A percentile compares a stretch with the other conserved stretches of the same genome.
Evolutionary conservation across 2,797 vertebrate species (phyloP).

Genomic region (Acanthis flammea): DNA sequence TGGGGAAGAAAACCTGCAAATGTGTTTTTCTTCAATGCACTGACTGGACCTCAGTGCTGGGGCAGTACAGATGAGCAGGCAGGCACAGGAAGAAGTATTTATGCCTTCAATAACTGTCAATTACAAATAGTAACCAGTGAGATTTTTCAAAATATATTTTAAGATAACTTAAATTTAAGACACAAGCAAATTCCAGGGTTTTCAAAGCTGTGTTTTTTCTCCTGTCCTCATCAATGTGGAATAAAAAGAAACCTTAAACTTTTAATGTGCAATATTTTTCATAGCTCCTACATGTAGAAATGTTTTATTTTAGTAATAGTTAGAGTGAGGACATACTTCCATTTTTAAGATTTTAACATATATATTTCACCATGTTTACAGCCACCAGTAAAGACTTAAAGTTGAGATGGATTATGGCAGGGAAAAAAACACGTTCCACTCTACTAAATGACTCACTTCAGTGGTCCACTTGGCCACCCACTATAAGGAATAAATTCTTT

Average conservation of each 20-base stretch:
- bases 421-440: neutral
- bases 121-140: neutral
- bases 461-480: neutral
- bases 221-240: neutral
- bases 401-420: neutral
- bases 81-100: neutral
- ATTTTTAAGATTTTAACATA: neutral
- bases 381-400: neutral
- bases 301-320: neutral
- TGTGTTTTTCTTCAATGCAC: neutral
- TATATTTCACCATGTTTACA: neutral
- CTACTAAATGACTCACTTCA: conserved; percentile 13
- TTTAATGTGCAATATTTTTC: neutral
- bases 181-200: neutral
- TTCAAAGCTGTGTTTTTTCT: neutral
- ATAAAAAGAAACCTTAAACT: neutral
- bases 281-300: neutral
- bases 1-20: neutral
- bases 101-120: neutral
- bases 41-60: neutral
- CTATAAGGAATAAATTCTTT: conserved; percentile 30
- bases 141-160: neutral
- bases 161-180: neutral
- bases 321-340: neutral
- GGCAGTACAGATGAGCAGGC: neutral